Conservation (phyloP, 2,888 invertebrate species). For the Diaprepes abbreviatus region DNA sequence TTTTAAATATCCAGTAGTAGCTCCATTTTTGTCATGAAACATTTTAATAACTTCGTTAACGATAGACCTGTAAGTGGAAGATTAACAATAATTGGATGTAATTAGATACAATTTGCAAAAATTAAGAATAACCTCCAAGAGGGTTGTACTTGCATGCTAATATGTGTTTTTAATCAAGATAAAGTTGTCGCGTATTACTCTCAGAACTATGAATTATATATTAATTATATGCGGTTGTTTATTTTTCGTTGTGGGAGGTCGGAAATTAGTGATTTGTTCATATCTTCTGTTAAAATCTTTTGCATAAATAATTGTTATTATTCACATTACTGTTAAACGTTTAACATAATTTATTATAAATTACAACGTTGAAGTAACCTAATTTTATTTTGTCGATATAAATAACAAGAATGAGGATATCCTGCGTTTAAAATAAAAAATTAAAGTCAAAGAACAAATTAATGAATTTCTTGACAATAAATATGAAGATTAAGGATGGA, state of each 20-base stretch:
- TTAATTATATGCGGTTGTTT: background rate
- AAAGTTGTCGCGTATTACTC: constrained; percentile 10
- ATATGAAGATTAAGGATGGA: too few relatives aligned
- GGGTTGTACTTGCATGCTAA: background rate
- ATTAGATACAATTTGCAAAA: constrained; percentile 2
- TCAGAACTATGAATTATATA: background rate
- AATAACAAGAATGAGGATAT: too few relatives aligned
- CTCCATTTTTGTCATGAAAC: background rate
- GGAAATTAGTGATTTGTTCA: background rate
- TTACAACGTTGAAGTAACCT: background rate
- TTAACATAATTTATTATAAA: background rate
- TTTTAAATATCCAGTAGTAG: background rate
- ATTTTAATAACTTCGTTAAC: constrained; percentile 14
- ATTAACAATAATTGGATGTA: constrained; percentile 18
- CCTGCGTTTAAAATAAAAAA: too few relatives aligned
- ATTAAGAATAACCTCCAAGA: background rate
- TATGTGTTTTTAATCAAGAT: constrained; percentile 7
- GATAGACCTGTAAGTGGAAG: constrained; percentile 9
- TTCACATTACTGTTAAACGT: background rate
- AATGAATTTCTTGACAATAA: too few relatives aligned
- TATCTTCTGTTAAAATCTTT: background rate
- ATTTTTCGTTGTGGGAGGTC: constrained; percentile 5
- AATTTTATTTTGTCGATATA: background rate
- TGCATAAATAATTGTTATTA: background rate
- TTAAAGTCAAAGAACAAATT: too few relatives aligned